Conservation (phyloP, 2,113 vertebrate species). For the Centropus bengalensis region DNA sequence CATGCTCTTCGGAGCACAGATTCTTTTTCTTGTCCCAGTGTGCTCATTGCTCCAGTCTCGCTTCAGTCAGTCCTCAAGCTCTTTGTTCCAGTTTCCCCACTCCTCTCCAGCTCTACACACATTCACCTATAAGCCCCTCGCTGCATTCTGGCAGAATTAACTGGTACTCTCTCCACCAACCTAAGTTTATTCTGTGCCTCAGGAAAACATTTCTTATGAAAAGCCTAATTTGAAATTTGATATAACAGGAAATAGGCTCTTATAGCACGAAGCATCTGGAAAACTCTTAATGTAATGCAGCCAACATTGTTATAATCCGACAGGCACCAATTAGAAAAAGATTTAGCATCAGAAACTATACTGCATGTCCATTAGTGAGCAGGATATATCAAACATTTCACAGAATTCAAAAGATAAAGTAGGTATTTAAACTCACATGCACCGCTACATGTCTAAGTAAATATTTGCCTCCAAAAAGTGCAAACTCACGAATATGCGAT, state of each 20-base stretch:
- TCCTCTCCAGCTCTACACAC: not conserved
- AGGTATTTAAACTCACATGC: not conserved
- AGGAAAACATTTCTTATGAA: not conserved
- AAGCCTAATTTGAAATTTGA: not conserved
- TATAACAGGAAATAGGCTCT: not conserved
- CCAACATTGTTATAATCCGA: not conserved
- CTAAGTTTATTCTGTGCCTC: not conserved
- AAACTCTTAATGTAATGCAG: not conserved
- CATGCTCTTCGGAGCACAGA: not conserved
- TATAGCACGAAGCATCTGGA: not conserved
- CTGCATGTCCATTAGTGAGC: not conserved
- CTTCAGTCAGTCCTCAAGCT: not conserved
- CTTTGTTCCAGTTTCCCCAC: not conserved
- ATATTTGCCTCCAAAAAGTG: not conserved
- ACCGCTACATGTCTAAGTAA: not conserved
- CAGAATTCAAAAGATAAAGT: not conserved
- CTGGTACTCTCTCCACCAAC: not conserved
- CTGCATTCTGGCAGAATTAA: not conserved
- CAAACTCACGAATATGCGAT: not conserved
- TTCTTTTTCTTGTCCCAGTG: not conserved
- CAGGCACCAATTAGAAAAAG: not conserved
- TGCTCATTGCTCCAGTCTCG: not conserved
- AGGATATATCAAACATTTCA: not conserved
- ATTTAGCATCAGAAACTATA: not conserved
- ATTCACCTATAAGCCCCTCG: not conserved